These are phyloP conservation scores for Sceloporus undulatus DNA, from an alignment of 2,113 vertebrate species.

Conservation along the genomic window DNA sequence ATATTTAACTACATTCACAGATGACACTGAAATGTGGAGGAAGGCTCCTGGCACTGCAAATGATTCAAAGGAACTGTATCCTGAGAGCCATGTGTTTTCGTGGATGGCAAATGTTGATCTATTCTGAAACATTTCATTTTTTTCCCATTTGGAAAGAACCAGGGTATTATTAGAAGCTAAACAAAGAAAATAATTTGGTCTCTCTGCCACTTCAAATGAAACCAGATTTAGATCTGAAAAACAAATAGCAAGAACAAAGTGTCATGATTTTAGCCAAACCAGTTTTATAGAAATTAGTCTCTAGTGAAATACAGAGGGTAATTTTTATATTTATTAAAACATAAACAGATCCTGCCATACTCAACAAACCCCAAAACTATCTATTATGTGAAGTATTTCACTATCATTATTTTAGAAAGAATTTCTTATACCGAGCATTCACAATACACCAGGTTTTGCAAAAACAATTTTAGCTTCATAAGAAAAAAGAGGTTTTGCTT, in stretches of 20 bases:
- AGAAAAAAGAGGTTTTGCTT: slow-evolving; percentile 34
- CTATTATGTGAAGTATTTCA: neutral
- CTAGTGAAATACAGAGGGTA: neutral
- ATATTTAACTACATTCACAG: slow-evolving; percentile 84
- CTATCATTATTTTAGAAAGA: neutral
- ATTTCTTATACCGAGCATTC: slow-evolving; percentile 1
- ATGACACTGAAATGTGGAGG: slow-evolving; percentile 77
- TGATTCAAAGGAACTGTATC: slow-evolving; percentile 92
- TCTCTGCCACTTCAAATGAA: slow-evolving; percentile 89
- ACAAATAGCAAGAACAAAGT: slow-evolving; percentile 10
- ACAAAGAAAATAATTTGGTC: slow-evolving; percentile 92
- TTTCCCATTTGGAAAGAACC: slow-evolving; percentile 87
- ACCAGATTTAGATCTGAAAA: slow-evolving; percentile 86
- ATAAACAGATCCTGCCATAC: neutral
- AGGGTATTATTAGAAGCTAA: slow-evolving; percentile 79
- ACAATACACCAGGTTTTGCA: neutral
- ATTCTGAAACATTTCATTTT: slow-evolving; percentile 81
- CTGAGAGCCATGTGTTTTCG: slow-evolving; percentile 86
- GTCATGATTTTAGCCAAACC: neutral
- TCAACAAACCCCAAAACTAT: neutral
- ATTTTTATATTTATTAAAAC: neutral
- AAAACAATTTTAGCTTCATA: slow-evolving; percentile 18
- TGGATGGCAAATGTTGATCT: slow-evolving; percentile 90
- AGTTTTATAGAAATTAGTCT: neutral
- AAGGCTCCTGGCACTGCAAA: slow-evolving; percentile 88